Conservation (phyloP, 2,888 invertebrate species). For the Machimus atricapillus region DNA sequence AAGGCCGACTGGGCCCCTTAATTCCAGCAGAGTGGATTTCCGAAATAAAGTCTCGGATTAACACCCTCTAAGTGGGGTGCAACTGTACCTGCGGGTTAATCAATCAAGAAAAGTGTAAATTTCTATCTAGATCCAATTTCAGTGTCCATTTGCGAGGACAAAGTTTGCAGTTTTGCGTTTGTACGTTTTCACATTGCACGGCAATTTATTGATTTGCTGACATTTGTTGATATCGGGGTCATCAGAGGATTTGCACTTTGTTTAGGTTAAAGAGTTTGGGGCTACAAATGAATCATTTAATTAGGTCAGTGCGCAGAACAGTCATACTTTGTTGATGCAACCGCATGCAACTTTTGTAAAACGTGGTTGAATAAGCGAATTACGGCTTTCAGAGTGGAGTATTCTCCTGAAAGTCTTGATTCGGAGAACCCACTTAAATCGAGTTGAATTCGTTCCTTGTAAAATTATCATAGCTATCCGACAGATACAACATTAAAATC, state of each 20-base stretch:
- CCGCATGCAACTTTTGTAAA: background rate
- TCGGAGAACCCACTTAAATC: background rate
- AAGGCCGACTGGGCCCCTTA: background rate
- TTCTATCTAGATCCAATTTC: constrained; percentile 10
- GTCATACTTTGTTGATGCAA: background rate
- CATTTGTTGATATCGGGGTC: background rate
- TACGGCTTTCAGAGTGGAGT: background rate
- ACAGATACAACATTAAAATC: background rate
- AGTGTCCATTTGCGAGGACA: background rate
- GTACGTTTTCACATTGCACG: background rate
- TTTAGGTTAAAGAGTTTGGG: background rate
- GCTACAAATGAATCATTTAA: background rate
- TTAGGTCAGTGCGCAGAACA: background rate
- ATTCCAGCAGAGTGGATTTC: background rate
- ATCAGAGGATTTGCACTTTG: background rate
- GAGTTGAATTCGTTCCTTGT: background rate
- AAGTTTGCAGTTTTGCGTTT: background rate
- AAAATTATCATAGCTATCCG: background rate
- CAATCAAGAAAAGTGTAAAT: background rate
- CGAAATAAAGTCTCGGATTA: background rate
- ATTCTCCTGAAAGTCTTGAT: background rate
- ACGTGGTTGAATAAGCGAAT: background rate
- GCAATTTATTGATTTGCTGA: constrained; percentile 14
- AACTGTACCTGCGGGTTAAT: constrained; percentile 1
- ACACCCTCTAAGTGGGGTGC: background rate